Percentiles rank a stretch among this genome's conserved stretches.
Conservation (phyloP, 2,113 vertebrate genomes). For the Limnothrissa miodon region DNA sequence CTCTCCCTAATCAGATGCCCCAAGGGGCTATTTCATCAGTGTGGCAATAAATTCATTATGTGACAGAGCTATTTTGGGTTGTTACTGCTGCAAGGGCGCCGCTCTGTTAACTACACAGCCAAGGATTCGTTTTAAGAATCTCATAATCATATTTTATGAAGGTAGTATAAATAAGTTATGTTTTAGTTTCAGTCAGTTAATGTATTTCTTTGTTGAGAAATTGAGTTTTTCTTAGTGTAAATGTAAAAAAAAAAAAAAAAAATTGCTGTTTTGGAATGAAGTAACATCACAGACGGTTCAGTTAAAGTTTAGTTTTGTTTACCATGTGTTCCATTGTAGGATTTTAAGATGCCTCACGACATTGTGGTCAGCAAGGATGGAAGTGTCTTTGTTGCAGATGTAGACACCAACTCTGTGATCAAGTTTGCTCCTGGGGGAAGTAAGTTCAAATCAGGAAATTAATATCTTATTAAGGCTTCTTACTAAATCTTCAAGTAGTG, state of each 20-base stretch:
- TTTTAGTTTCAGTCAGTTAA: neutral
- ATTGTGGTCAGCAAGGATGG: slow-evolving; percentile 77
- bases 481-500: neutral
- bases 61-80: slow-evolving; percentile 13
- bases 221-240: neutral
- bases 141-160: slow-evolving; percentile 11
- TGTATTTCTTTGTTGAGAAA: neutral
- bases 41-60: slow-evolving; percentile 19
- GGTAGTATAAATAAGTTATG: neutral
- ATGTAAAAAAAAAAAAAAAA: neutral
- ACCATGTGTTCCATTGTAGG: slow-evolving; percentile 62
- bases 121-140: slow-evolving; percentile 13
- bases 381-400: slow-evolving; percentile 83
- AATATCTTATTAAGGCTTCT: no score
- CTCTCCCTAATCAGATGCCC: slow-evolving; percentile 8
- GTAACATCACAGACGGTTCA: neutral
- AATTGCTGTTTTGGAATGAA: neutral
- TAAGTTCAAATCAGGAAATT: slow-evolving; percentile 60
- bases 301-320: neutral
- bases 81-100: neutral
- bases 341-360: slow-evolving; percentile 92
- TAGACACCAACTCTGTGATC: slow-evolving; percentile 72
- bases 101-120: slow-evolving; percentile 5
- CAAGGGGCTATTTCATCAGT: neutral
- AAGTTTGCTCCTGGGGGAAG: slow-evolving; percentile 85